Percentiles rank a stretch among this genome's conserved stretches.
These are phyloP conservation scores for Verasper variegatus DNA, from an alignment of 2,113 vertebrate species.

Conservation along the genomic window DNA sequence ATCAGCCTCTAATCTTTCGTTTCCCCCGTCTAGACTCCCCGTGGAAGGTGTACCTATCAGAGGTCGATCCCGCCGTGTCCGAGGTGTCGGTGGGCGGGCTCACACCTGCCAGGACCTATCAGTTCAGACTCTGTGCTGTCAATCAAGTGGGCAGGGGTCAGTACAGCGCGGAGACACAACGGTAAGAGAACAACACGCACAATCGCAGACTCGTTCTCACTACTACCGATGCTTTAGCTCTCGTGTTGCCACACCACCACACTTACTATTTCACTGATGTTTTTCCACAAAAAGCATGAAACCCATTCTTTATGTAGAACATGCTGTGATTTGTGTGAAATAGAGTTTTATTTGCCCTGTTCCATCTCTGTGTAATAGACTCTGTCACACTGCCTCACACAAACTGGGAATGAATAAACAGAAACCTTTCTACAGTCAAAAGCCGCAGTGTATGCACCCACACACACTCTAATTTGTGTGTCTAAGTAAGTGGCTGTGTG, in stretches of 20 bases:
- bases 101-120: slow-evolving; percentile 94
- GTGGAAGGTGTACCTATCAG: slow-evolving; percentile 92
- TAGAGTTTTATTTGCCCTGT: slow-evolving; percentile 9
- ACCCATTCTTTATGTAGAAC: slow-evolving; percentile 28
- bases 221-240: not conserved
- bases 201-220: not conserved
- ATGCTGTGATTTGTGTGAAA: slow-evolving; percentile 41
- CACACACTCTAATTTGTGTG: slow-evolving; percentile 32
- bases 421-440: slow-evolving; percentile 41
- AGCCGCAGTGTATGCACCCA: slow-evolving; percentile 22
- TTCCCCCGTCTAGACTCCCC: slow-evolving; percentile 88
- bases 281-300: slow-evolving; percentile 24
- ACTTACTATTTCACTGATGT: slow-evolving; percentile 7
- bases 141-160: slow-evolving; percentile 96
- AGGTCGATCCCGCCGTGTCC: slow-evolving; percentile 85
- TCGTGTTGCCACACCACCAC: not conserved
- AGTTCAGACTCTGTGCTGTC: slow-evolving; percentile 93
- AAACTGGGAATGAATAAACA: slow-evolving; percentile 50
- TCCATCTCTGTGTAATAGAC: slow-evolving; percentile 52
- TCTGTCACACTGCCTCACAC: slow-evolving; percentile 46
- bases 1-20: slow-evolving; percentile 55
- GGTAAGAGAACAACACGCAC: slow-evolving; percentile 75
- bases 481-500: slow-evolving; percentile 1
- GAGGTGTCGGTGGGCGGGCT: slow-evolving; percentile 87
- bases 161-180: slow-evolving; percentile 92